Evolutionary conservation across 2,113 vertebrate species (phyloP).

Genomic region (Sebastes schlegelii): DNA sequence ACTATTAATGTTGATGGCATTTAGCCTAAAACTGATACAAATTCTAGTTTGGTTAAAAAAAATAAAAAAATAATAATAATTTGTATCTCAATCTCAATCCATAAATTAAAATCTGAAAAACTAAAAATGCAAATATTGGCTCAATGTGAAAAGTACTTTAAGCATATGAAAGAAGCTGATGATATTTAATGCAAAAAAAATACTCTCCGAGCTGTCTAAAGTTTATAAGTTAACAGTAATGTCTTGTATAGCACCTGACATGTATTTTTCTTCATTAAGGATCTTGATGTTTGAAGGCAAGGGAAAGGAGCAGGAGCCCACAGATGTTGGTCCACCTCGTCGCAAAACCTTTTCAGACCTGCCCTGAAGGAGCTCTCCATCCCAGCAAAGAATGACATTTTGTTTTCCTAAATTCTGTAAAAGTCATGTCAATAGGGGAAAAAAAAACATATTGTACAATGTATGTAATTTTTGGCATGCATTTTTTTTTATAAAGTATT

Average conservation of each 20-base stretch:
- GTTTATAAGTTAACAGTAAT: neutral
- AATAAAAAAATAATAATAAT: neutral
- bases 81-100: neutral
- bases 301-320: conserved; percentile 81
- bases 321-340: conserved; percentile 74
- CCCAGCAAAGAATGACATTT: neutral
- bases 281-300: conserved; percentile 89
- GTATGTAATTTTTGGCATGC: neutral
- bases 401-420: neutral
- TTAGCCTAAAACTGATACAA: neutral
- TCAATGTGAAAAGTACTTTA: neutral
- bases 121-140: neutral
- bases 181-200: no score
- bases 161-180: neutral
- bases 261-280: conserved; percentile 64
- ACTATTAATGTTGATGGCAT: neutral
- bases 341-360: conserved; percentile 86
- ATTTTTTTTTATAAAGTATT: neutral
- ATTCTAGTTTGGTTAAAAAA: neutral
- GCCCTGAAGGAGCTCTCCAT: conserved; percentile 67
- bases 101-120: neutral
- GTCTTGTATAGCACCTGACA: conserved; percentile 1
- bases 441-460: neutral
- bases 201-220: no score
- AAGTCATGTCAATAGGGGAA: neutral